Base-by-base conservation (phyloP, 2,113 vertebrate species). In the Microcebus murinus region DNA sequence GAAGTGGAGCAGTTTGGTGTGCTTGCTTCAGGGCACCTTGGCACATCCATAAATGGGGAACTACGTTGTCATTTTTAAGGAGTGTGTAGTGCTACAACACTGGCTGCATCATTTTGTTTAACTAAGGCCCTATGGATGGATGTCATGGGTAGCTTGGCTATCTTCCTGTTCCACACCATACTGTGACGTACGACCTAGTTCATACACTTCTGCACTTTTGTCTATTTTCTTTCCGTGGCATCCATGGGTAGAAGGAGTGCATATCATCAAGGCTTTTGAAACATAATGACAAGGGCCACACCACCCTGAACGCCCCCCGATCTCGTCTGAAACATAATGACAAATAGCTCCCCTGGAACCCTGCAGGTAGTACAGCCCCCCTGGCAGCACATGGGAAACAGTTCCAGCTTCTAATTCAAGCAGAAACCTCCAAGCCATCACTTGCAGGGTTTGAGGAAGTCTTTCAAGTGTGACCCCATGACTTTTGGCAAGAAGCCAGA, bases 401-500 rank as follows among this genome's bases (percentile, higher is more conserved):
- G 42, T 65, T 85, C 48, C 68, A 76, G 88, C 90, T 93, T 96
- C 86, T 91, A 67, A 87, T 93, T 89, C 73, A 76, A 91, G 57
- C 96, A 84, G 94, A 88, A 84, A 36, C 45, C 50, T 94, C 92
- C 84, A 81, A 88, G 71, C 4, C 12, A 86, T 83, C 88, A 86
- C 73, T 91, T 83, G 63, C 90, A 76, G 83, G 50, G 5, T 76
- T 89, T 88, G 95, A 95, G 96, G 98, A 98, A 97, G 96, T 98
- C 94, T 95, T 97, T 97, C 94, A 95, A 96, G 86, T 76, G 14
- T 94, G 97, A 97, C 97, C 96, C 93, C 27, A 10, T 95, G 97
- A 96, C 95, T 76, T 96, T 77, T 97, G 98, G 93, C 93, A 90
- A 90, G n/a, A 87, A 96, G 96, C 97, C 97, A 97, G 93, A 74